Percentiles rank a stretch among this genome's conserved stretches.
Conservation (phyloP, 2,888 invertebrate species). For the Blastobasis adustella region DNA sequence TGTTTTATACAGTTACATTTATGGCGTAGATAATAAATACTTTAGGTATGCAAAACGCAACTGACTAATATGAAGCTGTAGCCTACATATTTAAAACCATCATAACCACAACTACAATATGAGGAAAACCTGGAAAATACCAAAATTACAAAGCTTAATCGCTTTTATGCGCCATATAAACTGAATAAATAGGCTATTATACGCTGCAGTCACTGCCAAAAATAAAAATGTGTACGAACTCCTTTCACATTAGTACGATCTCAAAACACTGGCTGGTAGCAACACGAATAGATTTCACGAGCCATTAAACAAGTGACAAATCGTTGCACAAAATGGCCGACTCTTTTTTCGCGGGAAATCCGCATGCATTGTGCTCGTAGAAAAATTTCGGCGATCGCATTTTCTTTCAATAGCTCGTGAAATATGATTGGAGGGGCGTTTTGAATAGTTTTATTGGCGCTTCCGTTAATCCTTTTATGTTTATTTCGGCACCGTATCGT, state of each 20-base stretch:
- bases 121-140: constrained; percentile 2
- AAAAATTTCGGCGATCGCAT: constrained; percentile 47
- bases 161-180: constrained; percentile 9
- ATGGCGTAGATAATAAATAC: no score
- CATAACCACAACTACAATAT: background rate
- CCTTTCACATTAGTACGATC: constrained; percentile 26
- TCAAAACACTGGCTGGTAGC: constrained; percentile 30
- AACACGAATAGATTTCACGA: constrained; percentile 71
- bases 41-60: no score
- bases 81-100: no score
- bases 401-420: constrained; percentile 60
- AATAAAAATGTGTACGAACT: constrained; percentile 21
- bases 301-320: constrained; percentile 78
- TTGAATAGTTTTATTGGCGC: constrained; percentile 48
- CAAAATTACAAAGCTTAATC: constrained; percentile 7
- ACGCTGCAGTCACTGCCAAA: constrained; percentile 20
- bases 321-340: constrained; percentile 64
- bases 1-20: no score
- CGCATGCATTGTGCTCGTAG: constrained; percentile 33
- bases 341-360: constrained; percentile 58
- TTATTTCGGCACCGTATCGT: no score
- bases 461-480: constrained; percentile 49
- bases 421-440: constrained; percentile 41
- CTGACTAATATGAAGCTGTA: no score
- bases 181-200: constrained; percentile 16